Conservation (phyloP, 2,113 vertebrate species). For the Oryzias woworae region DNA sequence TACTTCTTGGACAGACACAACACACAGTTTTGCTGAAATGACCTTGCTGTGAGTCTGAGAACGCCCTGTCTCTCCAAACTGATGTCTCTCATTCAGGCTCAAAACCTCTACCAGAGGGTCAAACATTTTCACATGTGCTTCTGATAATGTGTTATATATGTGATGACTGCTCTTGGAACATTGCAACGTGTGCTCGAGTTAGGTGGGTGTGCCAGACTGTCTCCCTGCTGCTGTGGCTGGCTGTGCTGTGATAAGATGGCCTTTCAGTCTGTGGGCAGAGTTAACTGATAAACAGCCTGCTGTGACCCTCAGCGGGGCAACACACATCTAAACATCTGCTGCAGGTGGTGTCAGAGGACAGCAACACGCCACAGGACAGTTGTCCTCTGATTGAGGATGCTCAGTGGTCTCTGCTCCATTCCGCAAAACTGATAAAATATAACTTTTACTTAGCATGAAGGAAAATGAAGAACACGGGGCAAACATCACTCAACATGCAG, state of each 20-base stretch:
- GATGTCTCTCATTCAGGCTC: neutral
- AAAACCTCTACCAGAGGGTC: fast-evolving
- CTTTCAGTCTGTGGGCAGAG: slow-evolving; percentile 27
- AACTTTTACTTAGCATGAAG: neutral
- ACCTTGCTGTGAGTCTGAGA: slow-evolving; percentile 15
- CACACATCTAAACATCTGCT: slow-evolving; percentile 42
- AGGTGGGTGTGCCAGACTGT: slow-evolving; percentile 60
- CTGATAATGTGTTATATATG: neutral
- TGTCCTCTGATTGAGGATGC: slow-evolving; percentile 37
- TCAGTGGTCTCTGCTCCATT: neutral
- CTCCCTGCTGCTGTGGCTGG: slow-evolving; percentile 37
- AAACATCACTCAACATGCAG: neutral
- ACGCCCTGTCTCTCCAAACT: neutral
- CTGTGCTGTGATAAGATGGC: slow-evolving; percentile 66
- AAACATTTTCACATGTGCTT: neutral
- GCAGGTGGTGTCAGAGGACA: slow-evolving; percentile 15
- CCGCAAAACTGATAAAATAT: neutral
- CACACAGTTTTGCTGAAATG: neutral
- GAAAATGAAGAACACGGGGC: neutral
- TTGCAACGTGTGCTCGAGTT: slow-evolving; percentile 27
- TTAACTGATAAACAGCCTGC: slow-evolving; percentile 57
- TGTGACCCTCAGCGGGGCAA: slow-evolving; percentile 18
- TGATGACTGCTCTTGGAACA: slow-evolving; percentile 1
- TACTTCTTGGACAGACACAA: neutral
- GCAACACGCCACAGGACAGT: slow-evolving; percentile 16